A percentile compares a stretch with the other conserved stretches of the same genome.
These are phyloP conservation scores for Lasiurus cinereus DNA, from an alignment of 2,113 vertebrate species.

Conservation along the genomic window DNA sequence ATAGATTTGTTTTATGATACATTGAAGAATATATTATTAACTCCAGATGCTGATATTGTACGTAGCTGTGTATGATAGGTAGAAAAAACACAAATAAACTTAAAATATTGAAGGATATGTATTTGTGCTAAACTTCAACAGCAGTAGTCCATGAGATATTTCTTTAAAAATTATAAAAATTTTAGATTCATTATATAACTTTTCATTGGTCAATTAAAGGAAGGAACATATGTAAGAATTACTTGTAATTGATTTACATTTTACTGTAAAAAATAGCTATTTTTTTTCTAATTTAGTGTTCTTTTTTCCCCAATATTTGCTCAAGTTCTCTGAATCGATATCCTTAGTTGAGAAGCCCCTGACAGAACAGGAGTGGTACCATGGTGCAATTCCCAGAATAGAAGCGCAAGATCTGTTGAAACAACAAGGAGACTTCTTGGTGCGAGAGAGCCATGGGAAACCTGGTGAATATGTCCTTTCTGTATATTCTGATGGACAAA, in stretches of 20 bases:
- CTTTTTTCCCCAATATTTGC: conserved; percentile 78
- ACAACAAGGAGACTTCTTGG: conserved; percentile 98
- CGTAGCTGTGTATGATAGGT: background rate
- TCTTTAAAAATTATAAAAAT: conserved; percentile 50
- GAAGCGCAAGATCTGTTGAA: conserved; percentile 97
- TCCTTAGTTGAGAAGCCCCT: conserved; percentile 94
- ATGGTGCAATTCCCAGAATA: conserved; percentile 96
- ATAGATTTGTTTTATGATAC: conserved; percentile 26
- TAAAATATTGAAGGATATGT: background rate
- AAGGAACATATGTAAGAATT: background rate
- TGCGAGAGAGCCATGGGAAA: conserved; percentile 98
- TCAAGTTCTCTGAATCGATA: conserved; percentile 95
- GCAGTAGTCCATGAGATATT: background rate
- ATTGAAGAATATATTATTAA: background rate
- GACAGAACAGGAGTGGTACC: conserved; percentile 98
- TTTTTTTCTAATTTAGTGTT: conserved; percentile 68
- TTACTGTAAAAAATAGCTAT: conserved; percentile 17
- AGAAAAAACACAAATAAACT: background rate
- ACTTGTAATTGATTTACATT: conserved; percentile 24
- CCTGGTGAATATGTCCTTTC: conserved; percentile 99
- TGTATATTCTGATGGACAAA: conserved; percentile 96
- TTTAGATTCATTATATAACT: background rate
- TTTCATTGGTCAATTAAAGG: conserved; percentile 33
- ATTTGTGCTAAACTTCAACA: background rate
- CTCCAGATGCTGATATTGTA: background rate